Evolutionary conservation across 2,113 vertebrate species (phyloP).

Genomic region (Prionailurus viverrinus): DNA sequence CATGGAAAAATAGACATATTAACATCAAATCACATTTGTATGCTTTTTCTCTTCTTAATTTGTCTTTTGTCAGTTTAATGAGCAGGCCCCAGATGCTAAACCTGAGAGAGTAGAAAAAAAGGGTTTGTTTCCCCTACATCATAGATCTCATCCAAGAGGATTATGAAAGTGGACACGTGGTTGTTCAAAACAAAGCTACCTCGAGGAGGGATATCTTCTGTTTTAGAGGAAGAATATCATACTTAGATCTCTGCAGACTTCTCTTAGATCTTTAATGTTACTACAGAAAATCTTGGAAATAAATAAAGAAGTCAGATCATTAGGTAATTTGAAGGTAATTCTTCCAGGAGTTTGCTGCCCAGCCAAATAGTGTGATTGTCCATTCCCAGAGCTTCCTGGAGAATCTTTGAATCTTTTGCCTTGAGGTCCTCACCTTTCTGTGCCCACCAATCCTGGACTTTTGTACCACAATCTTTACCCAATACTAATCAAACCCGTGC

Average conservation of each 20-base stretch:
- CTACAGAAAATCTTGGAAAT: not conserved
- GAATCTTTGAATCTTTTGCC: not conserved
- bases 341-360: not conserved
- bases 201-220: not conserved
- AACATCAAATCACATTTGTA: not conserved
- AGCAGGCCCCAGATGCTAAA: not conserved
- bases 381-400: not conserved
- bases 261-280: not conserved
- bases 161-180: not conserved
- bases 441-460: not conserved
- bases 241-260: not conserved
- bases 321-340: not conserved
- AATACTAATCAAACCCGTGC: not conserved
- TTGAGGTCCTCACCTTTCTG: not conserved
- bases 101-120: not conserved
- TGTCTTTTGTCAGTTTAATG: not conserved
- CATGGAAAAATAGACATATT: not conserved
- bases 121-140: not conserved
- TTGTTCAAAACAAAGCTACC: not conserved
- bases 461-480: not conserved
- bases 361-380: not conserved
- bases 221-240: not conserved
- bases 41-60: not conserved
- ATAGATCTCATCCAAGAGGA: not conserved
- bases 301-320: conserved; percentile 21